These are phyloP conservation scores for Theristicus caerulescens DNA, from an alignment of 2,113 vertebrate species.

Conservation along the genomic window DNA sequence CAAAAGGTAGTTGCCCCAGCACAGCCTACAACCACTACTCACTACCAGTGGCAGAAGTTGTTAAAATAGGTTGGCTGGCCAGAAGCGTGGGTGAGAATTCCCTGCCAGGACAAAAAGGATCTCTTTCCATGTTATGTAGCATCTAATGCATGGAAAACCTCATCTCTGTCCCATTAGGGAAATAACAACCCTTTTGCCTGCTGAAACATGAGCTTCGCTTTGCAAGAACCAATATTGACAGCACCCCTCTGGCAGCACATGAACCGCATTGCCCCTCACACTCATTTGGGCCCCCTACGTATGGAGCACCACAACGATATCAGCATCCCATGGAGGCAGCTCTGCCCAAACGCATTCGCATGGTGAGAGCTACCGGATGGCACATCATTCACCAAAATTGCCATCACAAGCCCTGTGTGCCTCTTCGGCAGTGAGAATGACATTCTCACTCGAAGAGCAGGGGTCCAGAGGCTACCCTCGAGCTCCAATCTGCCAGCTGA, in stretches of 20 bases:
- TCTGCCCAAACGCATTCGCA: neutral
- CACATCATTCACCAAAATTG: neutral
- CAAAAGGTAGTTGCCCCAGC: neutral
- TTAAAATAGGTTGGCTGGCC: neutral
- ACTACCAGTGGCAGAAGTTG: neutral
- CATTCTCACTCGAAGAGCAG: rapidly evolving
- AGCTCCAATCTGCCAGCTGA: neutral
- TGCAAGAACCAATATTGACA: neutral
- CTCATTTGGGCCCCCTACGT: rapidly evolving
- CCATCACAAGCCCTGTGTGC: rapidly evolving
- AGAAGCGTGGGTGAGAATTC: neutral
- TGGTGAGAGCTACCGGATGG: neutral
- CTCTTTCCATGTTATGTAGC: neutral
- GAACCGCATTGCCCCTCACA: rapidly evolving
- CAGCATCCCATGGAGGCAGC: neutral
- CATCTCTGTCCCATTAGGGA: neutral
- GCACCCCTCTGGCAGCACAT: neutral
- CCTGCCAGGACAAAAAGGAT: neutral
- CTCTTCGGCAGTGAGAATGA: neutral
- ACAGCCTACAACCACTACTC: neutral
- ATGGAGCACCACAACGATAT: neutral
- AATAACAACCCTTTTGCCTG: neutral
- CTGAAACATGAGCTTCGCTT: neutral
- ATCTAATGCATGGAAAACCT: neutral
- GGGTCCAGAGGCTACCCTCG: neutral